Base-by-base conservation (phyloP, 1,140 invertebrate genomes). In the Spodoptera litura region DNA sequence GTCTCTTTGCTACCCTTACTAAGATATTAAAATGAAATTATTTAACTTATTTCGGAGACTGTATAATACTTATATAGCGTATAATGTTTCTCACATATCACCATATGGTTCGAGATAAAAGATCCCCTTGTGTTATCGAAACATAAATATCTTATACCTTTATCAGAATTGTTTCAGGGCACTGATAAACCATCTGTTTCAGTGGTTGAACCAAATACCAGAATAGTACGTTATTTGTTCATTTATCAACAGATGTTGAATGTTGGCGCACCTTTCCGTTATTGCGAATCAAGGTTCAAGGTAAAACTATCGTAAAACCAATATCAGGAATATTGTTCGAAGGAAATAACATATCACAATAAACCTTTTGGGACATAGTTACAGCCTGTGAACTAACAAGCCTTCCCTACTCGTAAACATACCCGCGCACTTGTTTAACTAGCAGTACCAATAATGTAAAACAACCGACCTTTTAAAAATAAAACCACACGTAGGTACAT, bases 261-360 rank as follows among this genome's bases (percentile, higher is more conserved):
- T 11, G 9, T 20, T 49, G n/a, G 31, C 13, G 9, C 61, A 62
- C 59, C 35, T 64, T 44, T 38, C 13, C 35, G 31, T 44, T 64
- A 49, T 66, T 66, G 38, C 38, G 38, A 66, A 49, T 44, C 38
- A 49, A 66, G 35, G 38, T 66, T 25, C 62, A 66, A 66, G 38
- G 38, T 20, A 49, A 61, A 49, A 66, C 8, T 66, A 11, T 66
- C 62, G 49, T 66, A 49, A 66, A 66, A 49, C 62, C 62, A 66
- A 66, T 66, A 49, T 49, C 62, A 66, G 38, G 38, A 66, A 66
- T 51, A 66, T 35, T 66, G 38, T 66, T 49, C 62, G 11, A 38
- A 66, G 38, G 15, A 66, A 66, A 66, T 66, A 66, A 49, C 15
- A 66, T 10, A 66, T 66, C 38, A 38, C 62, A 49, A 66, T 66